Base-by-base conservation (phyloP, 2,113 vertebrate genomes). In the Conger conger region DNA sequence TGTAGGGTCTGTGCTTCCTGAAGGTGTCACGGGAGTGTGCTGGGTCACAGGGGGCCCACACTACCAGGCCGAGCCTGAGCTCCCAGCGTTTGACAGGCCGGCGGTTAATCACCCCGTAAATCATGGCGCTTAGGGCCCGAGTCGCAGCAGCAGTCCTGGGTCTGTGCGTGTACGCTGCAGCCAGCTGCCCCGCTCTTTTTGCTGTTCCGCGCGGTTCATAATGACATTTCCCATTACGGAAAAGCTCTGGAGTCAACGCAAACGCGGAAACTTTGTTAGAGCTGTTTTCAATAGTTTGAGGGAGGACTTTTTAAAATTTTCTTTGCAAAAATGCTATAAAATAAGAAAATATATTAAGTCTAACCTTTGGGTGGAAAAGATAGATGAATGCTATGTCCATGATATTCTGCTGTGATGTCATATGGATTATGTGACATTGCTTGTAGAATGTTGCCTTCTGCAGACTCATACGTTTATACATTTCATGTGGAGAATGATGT, bases 1-100 rank as follows among this genome's bases (percentile, higher is more conserved):
- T 36, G 30, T 36, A 60, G 30, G 54, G 81, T 53, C 27, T 11
- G 30, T 30, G 54, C 15, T 82, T 82, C 81, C 81, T 57, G 53
- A 18, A 37, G 16, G 53, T 82, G 81, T 82, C 30, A 36, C 0
- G 17, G 81, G 30, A 63, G 81, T 82, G 81, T 82, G 81, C 54
- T 7, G 81, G 54, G 50, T 42, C 3, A 13, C n/a, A 17, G n/a
- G 50, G 53, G 50, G 53, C 42, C 35, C 80, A 53, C 16, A 17
- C 23, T 17, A 5, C 42, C 6, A n/a, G 17, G 76, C n/a, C 0
- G 3, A 38, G 77, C 11, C 5, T 0, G 30, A 11, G 13, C 80
- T n/a, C 45, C 0, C 53, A 35, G 27, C 35, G n/a, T 7, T 2
- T 11, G 35, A n/a, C 11, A 27, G 11, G 3, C 33, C n/a, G 53